These are phyloP conservation scores for Schlechtendalia chinensis DNA, from an alignment of 1,140 invertebrate species.

Conservation along the genomic window DNA sequence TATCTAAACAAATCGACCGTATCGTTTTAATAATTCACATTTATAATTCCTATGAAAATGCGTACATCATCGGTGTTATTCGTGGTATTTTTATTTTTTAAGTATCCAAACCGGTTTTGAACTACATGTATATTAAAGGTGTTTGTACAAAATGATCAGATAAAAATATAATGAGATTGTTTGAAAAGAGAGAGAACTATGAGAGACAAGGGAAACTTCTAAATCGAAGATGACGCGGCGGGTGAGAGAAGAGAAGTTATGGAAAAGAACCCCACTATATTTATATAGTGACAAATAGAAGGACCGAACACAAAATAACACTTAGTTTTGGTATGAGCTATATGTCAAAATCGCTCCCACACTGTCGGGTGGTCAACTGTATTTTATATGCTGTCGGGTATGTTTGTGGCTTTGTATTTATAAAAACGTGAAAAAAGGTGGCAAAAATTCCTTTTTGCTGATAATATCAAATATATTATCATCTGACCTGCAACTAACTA, in stretches of 20 bases:
- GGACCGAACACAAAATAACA: slow-evolving; percentile 48
- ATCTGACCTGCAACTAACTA: too few species aligned
- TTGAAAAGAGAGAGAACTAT: slow-evolving; percentile 24
- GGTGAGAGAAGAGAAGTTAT: slow-evolving; percentile 19
- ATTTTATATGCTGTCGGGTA: neutral
- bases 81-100: slow-evolving; percentile 26
- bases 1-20: slow-evolving; percentile 10
- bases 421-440: slow-evolving; percentile 28
- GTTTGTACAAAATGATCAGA: slow-evolving; percentile 42
- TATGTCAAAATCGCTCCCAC: slow-evolving; percentile 45
- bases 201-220: neutral
- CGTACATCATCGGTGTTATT: too few species aligned
- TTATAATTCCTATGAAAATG: slow-evolving; percentile 41
- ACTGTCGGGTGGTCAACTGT: neutral
- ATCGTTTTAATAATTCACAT: slow-evolving; percentile 19
- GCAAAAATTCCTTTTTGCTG: slow-evolving; percentile 26
- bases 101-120: slow-evolving; percentile 28
- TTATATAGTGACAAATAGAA: slow-evolving; percentile 43
- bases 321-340: slow-evolving; percentile 42
- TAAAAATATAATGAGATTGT: slow-evolving; percentile 42
- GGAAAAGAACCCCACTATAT: slow-evolving; percentile 30
- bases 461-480: too few species aligned
- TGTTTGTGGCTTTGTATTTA: slow-evolving; percentile 30
- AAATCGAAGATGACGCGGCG: slow-evolving; percentile 26
- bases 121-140: neutral